phyloP scores from a whole-genome alignment of 2,113 vertebrate species.

The Zosterops borbonicus region DNA sequence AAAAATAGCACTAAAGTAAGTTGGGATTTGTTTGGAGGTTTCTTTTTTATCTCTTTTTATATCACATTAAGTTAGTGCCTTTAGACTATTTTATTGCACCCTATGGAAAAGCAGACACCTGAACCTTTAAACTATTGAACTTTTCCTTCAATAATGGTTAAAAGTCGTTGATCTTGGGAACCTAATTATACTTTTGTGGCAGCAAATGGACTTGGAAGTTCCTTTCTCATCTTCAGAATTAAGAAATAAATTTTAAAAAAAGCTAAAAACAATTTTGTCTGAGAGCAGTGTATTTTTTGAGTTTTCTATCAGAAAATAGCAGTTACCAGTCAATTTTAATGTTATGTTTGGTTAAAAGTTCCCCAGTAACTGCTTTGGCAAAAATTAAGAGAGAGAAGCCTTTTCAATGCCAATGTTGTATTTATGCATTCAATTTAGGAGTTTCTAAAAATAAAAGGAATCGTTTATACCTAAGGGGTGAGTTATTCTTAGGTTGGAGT shows the following conservation, averaged over 20 bases:
- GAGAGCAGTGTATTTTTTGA: neutral
- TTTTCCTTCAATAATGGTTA: neutral
- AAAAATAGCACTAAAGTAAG: neutral
- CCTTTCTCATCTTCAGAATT: neutral
- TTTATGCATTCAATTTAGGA: neutral
- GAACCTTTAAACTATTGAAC: neutral
- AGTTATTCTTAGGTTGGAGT: neutral
- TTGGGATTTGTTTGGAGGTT: neutral
- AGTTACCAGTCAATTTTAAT: neutral
- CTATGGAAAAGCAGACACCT: neutral
- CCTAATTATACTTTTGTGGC: neutral
- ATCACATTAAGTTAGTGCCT: neutral
- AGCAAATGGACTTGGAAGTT: neutral
- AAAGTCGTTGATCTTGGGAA: neutral
- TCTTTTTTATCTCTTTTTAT: neutral
- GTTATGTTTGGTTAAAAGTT: neutral
- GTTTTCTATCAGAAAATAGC: neutral
- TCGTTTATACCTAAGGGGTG: neutral
- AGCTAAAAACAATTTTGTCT: neutral
- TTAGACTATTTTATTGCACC: neutral
- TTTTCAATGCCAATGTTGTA: neutral
- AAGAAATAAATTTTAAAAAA: neutral
- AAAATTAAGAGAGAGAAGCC: neutral
- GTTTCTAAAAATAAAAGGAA: conserved; percentile 2
- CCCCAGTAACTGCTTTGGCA: neutral